Evolutionary conservation across 2,797 vertebrate genomes (phyloP).

Genomic region (Phataginus tetradactyla): DNA sequence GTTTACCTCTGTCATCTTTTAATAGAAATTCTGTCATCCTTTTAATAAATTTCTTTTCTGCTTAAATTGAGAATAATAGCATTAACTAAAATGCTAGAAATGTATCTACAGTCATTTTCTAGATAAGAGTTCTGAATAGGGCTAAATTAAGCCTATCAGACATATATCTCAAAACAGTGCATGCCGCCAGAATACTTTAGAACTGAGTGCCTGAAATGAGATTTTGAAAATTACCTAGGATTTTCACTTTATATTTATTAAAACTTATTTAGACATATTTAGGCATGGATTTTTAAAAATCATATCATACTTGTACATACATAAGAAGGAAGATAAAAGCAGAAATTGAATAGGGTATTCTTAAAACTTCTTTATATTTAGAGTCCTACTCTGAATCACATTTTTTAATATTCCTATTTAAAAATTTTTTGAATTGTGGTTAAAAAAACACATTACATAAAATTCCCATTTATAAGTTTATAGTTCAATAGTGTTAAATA

Average conservation of each 20-base stretch:
- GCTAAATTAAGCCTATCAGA: background rate
- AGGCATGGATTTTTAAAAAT: background rate
- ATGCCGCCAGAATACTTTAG: background rate
- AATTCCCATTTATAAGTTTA: background rate
- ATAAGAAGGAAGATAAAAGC: background rate
- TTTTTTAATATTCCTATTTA: background rate
- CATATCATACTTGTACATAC: background rate
- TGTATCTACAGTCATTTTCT: background rate
- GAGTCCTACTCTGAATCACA: background rate
- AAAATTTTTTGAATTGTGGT: background rate
- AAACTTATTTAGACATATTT: background rate
- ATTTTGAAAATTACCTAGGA: background rate
- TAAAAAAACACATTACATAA: background rate
- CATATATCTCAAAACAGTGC: no score
- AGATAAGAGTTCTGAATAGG: background rate
- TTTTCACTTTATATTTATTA: background rate
- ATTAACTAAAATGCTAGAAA: background rate
- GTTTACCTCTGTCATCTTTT: background rate
- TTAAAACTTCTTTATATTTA: background rate
- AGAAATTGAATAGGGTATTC: background rate
- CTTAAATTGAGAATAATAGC: background rate
- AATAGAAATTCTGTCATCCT: background rate
- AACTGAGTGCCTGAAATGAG: background rate
- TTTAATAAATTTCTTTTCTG: background rate
- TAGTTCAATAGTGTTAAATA: background rate